A percentile compares a stretch with the other conserved stretches of the same genome.
These are phyloP conservation scores for Zygaena filipendulae DNA, from an alignment of 2,888 invertebrate genomes.

Conservation along the genomic window DNA sequence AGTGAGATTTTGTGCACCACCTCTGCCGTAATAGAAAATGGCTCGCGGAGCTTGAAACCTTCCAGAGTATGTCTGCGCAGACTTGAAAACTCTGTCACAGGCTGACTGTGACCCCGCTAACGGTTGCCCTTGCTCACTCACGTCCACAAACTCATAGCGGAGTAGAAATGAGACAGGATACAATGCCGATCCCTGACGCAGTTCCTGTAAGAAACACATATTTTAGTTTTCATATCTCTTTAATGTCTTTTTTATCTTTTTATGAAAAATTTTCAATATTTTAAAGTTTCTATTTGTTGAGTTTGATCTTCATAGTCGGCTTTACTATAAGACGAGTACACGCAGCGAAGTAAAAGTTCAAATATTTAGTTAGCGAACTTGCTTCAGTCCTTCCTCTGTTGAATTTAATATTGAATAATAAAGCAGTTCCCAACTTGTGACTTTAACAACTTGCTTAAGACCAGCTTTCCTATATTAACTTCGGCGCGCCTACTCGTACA, in stretches of 20 bases:
- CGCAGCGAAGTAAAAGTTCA: slow-evolving; percentile 51
- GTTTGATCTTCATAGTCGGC: slow-evolving; percentile 24
- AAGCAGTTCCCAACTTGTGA: slow-evolving; percentile 56
- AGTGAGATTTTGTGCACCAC: slow-evolving; percentile 79
- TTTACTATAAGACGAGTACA: slow-evolving; percentile 25
- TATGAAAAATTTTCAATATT: slow-evolving; percentile 1
- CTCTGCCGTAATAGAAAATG: slow-evolving; percentile 85
- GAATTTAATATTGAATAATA: slow-evolving; percentile 66
- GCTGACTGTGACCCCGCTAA: slow-evolving; percentile 68
- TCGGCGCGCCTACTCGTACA: slow-evolving; percentile 22
- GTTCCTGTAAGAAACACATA: slow-evolving; percentile 47
- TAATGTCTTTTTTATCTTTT: no score
- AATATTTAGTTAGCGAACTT: slow-evolving; percentile 62
- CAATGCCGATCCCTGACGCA: slow-evolving; percentile 81
- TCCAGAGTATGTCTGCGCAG: slow-evolving; percentile 65
- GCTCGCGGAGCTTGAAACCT: slow-evolving; percentile 81
- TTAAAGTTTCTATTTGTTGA: neutral
- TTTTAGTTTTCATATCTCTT: slow-evolving; percentile 2
- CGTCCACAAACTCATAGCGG: slow-evolving; percentile 86
- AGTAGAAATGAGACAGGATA: slow-evolving; percentile 82
- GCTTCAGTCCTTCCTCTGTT: slow-evolving; percentile 48
- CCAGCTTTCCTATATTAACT: slow-evolving; percentile 48
- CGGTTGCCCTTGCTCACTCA: slow-evolving; percentile 73
- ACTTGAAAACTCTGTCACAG: slow-evolving; percentile 72
- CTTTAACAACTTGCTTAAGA: slow-evolving; percentile 55